Base-by-base conservation (phyloP, 2,113 vertebrate species). In the Heptranchias perlo region DNA sequence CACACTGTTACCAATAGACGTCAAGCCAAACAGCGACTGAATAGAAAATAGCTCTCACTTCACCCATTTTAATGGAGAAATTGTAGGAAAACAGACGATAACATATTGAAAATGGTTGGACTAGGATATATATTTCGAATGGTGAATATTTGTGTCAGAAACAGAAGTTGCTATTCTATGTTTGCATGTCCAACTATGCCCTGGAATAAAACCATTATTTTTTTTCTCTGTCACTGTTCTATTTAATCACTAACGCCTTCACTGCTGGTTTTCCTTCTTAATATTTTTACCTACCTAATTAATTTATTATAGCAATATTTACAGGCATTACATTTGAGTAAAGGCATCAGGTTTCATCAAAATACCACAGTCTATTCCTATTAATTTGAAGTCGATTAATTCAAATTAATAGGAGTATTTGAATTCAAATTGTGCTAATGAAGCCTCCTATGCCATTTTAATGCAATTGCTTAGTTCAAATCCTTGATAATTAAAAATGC, bases 1-100 rank as follows among this genome's bases (percentile, higher is more conserved):
- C 94, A 95, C 94, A 95, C 39, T 67, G 94, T 95, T 95, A 95
- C 64, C 94, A 95, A 52, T 69, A 69, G 44, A 95, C 52, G 44
- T 35, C 39, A 52, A 52, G 65, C 64, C 18, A 58, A 47, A 95
- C 44, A 95, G 47, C 94, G 52, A 69, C 64, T 95, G 64, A 95
- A 95, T 95, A 52, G 65, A 69, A 67, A 67, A 73, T 35, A 95
- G 44, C 65, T 95, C 47, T 52, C 28, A 52, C 94, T 95, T 95
- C 28, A 54, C 47, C 31, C 31, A 52, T 73, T 69, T 69, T 69
- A 95, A 47, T 49, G 94, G 47, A 35, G 64, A 49, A 11, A 69
- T 95, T 28, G 65, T 18, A 69, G 44, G 23, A 67, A 95, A 95
- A 52, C 62, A 94, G 11, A 14, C 23, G 52, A 89, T 35, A 91